Conservation (phyloP, 2,797 vertebrate genomes). For the Notolepis coatsorum region DNA sequence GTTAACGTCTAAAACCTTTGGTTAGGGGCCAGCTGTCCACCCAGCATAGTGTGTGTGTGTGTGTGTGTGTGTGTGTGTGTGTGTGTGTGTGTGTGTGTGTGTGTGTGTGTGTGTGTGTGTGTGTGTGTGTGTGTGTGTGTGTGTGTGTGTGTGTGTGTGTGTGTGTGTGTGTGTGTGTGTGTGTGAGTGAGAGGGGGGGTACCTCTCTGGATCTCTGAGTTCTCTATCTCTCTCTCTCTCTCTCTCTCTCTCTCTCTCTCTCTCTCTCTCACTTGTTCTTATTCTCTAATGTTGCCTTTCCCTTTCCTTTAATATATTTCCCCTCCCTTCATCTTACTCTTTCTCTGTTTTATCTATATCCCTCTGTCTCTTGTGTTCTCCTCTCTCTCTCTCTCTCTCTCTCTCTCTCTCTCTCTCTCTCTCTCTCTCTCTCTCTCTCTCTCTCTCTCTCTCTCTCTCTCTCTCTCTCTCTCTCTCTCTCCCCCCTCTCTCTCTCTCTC, state of each 20-base stretch:
- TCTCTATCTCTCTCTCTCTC: not conserved
- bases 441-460: constrained; percentile 13
- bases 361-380: constrained; percentile 15
- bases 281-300: constrained; percentile 20
- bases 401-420: not conserved
- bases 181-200: constrained; percentile 30
- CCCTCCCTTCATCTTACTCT: not conserved
- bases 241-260: constrained; percentile 28
- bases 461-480: not conserved
- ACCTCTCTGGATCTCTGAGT: too few relatives aligned
- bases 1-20: constrained; percentile 71
- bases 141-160: too few relatives aligned
- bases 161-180: constrained; percentile 4
- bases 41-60: too few relatives aligned
- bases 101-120: too few relatives aligned
- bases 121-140: too few relatives aligned
- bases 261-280: not conserved
- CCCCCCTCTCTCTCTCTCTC: not conserved
- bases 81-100: too few relatives aligned
- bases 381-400: constrained; percentile 8
- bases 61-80: not conserved
- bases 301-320: constrained; percentile 21
- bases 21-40: constrained; percentile 76
- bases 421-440: constrained; percentile 25
- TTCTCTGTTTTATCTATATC: not conserved